These are phyloP conservation scores for Drosophila ustulata DNA, from an alignment of 2,888 invertebrate species.

Conservation along the genomic window DNA sequence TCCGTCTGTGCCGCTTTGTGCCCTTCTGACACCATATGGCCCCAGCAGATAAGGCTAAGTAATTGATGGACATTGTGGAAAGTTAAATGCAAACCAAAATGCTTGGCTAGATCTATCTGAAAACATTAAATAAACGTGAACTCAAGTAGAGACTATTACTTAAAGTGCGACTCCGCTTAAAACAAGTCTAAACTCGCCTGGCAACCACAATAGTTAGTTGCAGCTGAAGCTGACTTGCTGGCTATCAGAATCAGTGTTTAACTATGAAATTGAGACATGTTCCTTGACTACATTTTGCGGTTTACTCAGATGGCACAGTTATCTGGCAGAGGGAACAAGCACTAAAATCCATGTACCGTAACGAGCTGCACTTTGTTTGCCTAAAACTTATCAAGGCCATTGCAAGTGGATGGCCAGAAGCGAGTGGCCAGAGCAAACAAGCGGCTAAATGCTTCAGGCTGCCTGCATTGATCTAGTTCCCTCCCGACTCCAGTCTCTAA, in stretches of 20 bases:
- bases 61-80: constrained; percentile 67
- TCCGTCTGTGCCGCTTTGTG: constrained; percentile 14
- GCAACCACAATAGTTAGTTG: constrained; percentile 17
- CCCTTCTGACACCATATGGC: constrained; percentile 72
- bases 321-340: background rate
- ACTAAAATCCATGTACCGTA: constrained; percentile 63
- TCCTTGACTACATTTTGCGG: constrained; percentile 73
- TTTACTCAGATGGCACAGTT: constrained; percentile 36
- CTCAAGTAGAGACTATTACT: background rate
- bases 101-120: constrained; percentile 27
- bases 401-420: constrained; percentile 36
- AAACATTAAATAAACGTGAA: constrained; percentile 19
- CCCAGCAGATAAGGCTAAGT: constrained; percentile 70
- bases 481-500: constrained; percentile 6
- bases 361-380: constrained; percentile 69
- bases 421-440: constrained; percentile 47
- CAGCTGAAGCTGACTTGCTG: constrained; percentile 20
- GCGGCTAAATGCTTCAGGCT: constrained; percentile 53
- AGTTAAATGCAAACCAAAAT: constrained; percentile 55
- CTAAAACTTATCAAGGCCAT: constrained; percentile 75
- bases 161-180: constrained; percentile 1
- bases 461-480: constrained; percentile 62
- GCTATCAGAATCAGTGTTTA: constrained; percentile 27
- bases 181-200: constrained; percentile 3
- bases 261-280: constrained; percentile 72